Conservation (phyloP, 1,140 invertebrate species). For the Yoshiicerus persimilis region DNA sequence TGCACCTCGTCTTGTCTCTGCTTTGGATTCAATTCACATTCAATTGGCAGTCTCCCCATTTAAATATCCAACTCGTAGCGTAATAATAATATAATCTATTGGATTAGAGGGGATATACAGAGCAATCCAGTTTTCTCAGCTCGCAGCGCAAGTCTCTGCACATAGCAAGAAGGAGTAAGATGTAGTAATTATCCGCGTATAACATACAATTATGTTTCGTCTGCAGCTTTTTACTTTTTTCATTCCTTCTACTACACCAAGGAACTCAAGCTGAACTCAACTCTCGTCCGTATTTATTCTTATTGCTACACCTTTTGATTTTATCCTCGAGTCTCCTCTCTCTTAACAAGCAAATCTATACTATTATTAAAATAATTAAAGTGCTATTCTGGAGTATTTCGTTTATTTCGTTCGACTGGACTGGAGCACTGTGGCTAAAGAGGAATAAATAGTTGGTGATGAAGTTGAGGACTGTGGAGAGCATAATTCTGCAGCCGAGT, state of each 20-base stretch:
- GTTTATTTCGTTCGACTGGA: too few relatives aligned
- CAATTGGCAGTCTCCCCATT: too few relatives aligned
- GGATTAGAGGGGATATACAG: too few relatives aligned
- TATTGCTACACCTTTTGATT: background rate
- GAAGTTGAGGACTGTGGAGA: background rate
- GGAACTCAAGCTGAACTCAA: background rate
- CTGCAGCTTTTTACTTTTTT: background rate
- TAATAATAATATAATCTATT: too few relatives aligned
- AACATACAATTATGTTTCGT: conserved; percentile 11
- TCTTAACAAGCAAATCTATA: too few relatives aligned
- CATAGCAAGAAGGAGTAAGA: background rate
- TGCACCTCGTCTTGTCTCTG: conserved; percentile 25
- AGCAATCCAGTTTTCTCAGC: conserved; percentile 3
- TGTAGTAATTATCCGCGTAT: conserved; percentile 15
- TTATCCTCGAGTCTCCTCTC: background rate
- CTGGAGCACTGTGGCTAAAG: background rate
- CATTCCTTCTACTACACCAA: background rate
- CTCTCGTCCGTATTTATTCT: background rate
- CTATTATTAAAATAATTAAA: too few relatives aligned
- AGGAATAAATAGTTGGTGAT: background rate
- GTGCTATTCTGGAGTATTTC: too few relatives aligned
- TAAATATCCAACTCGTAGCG: too few relatives aligned
- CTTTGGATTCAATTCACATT: background rate
- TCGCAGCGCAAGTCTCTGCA: background rate
- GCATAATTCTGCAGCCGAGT: background rate